Conservation (phyloP, 2,888 invertebrate genomes). For the Drosophila percnosoma region DNA sequence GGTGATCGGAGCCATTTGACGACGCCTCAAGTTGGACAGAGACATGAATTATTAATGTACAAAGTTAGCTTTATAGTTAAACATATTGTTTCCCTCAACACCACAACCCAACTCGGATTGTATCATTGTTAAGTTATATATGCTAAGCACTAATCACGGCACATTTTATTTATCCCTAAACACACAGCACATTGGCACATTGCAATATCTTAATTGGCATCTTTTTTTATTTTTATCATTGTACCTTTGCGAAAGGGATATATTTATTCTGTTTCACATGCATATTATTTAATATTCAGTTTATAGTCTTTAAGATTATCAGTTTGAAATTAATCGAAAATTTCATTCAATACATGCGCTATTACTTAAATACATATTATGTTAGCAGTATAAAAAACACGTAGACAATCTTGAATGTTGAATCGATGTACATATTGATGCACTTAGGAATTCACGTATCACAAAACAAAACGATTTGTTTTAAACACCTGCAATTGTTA, state of each 20-base stretch:
- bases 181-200: not conserved
- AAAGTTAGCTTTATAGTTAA: conserved; percentile 34
- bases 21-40: conserved; percentile 24
- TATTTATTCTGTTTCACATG: conserved; percentile 4
- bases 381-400: not conserved
- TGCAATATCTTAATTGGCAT: not conserved
- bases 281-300: conserved; percentile 5
- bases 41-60: conserved; percentile 32
- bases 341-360: not conserved
- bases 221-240: not conserved
- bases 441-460: conserved; percentile 1
- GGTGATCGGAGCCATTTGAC: not conserved
- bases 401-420: not conserved
- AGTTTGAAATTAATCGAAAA: not conserved
- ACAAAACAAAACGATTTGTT: not conserved
- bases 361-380: conserved; percentile 26
- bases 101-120: conserved; percentile 3
- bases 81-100: conserved; percentile 7
- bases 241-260: conserved; percentile 16
- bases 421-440: conserved; percentile 7
- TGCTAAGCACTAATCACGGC: not conserved
- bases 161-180: not conserved
- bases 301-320: conserved; percentile 11
- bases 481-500: conserved; percentile 12
- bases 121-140: conserved; percentile 5